A percentile compares a stretch with the other conserved stretches of the same genome.
Conservation (phyloP, 2,888 invertebrate species). For the Drosophila gaucha region DNA sequence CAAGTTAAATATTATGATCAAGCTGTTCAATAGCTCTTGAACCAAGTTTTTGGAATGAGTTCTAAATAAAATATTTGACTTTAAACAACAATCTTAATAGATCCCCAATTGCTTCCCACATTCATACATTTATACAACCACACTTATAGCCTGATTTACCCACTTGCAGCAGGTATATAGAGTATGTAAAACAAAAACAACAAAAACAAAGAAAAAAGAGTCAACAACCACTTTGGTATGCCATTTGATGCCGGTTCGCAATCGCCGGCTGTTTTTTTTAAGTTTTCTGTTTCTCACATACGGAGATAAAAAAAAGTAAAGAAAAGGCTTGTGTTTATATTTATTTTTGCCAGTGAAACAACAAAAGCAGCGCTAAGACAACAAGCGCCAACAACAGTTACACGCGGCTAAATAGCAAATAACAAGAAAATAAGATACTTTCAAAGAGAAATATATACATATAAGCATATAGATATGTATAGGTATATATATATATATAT, state of each 20-base stretch:
- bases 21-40: too few relatives aligned
- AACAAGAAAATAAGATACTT: slow-evolving; percentile 18
- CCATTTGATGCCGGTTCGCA: slow-evolving; percentile 48
- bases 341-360: slow-evolving; percentile 39
- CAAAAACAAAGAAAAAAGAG: slow-evolving; percentile 53
- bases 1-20: too few relatives aligned
- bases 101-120: too few relatives aligned
- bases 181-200: slow-evolving; percentile 20
- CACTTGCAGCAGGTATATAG: neutral
- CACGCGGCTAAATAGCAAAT: slow-evolving; percentile 29
- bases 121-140: neutral
- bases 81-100: neutral
- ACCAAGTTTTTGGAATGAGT: too few relatives aligned
- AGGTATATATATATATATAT: slow-evolving; percentile 10
- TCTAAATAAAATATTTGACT: neutral
- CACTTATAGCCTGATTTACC: neutral
- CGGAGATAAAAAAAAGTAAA: slow-evolving; percentile 28
- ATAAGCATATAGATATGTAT: neutral
- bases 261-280: slow-evolving; percentile 35
- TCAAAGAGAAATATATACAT: slow-evolving; percentile 2
- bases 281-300: slow-evolving; percentile 47
- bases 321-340: slow-evolving; percentile 45
- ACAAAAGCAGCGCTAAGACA: slow-evolving; percentile 32
- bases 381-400: slow-evolving; percentile 56
- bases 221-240: slow-evolving; percentile 75